Evolutionary conservation across 2,797 vertebrate species (phyloP).

Genomic region (Sarcophilus harrisii): DNA sequence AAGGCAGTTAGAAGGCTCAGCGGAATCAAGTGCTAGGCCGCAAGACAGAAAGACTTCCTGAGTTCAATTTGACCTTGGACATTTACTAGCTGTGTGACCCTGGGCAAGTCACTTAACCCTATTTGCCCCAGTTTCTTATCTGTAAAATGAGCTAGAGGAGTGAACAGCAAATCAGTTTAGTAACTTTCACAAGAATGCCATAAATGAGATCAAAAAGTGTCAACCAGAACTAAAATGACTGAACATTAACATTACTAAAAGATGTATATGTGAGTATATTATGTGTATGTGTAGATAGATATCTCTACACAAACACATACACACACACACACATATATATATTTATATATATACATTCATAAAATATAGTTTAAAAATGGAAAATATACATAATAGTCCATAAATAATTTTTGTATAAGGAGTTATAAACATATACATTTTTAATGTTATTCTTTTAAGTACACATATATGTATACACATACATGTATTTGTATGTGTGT

Average conservation of each 20-base stretch:
- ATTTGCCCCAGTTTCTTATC: neutral
- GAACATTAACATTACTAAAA: neutral
- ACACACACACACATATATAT: neutral
- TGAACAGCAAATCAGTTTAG: neutral
- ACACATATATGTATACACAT: too few relatives aligned
- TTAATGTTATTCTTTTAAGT: too few relatives aligned
- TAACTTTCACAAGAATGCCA: neutral
- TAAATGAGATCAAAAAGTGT: neutral
- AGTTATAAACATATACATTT: too few relatives aligned
- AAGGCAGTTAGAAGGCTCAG: neutral
- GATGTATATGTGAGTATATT: neutral
- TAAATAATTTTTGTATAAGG: neutral
- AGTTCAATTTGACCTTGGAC: neutral
- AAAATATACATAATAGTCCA: neutral
- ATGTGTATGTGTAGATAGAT: too few relatives aligned
- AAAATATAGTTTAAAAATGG: neutral
- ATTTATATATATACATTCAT: neutral
- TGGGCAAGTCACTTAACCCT: neutral
- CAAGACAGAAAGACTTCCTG: neutral
- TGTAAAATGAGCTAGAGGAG: neutral
- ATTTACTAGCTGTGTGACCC: neutral
- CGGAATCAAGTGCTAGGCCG: neutral
- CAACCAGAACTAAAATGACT: neutral
- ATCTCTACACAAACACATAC: neutral
- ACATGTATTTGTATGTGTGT: neutral